Evolutionary conservation across 2,113 vertebrate species (phyloP).

Genomic region (Pyrgilauda ruficollis): DNA sequence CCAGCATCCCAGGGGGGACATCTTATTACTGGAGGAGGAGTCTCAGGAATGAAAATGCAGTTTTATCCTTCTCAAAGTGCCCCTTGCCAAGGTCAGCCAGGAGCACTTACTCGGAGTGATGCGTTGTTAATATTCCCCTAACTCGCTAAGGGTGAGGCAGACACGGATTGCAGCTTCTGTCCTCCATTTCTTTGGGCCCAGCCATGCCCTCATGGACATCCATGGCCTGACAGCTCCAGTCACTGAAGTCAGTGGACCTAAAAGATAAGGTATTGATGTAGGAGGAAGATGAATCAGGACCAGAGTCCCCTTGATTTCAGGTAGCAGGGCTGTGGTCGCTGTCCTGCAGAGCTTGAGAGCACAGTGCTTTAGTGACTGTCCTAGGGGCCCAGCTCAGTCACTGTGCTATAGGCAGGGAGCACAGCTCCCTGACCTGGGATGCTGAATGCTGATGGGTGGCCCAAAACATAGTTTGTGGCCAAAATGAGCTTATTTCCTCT

Average conservation of each 20-base stretch:
- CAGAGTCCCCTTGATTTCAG: not conserved
- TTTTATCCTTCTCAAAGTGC: constrained; percentile 45
- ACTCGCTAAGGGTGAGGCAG: not conserved
- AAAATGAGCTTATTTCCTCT: not conserved
- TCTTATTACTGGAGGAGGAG: not conserved
- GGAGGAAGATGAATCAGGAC: not conserved
- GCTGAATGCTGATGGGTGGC: not conserved
- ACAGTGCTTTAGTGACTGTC: not conserved
- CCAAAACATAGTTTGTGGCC: not conserved
- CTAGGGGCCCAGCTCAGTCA: not conserved
- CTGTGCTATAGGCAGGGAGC: not conserved
- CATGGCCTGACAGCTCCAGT: not conserved
- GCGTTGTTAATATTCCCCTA: not conserved
- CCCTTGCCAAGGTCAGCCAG: constrained; percentile 42
- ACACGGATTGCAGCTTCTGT: not conserved
- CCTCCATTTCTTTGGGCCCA: not conserved
- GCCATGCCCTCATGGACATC: not conserved
- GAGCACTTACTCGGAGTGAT: not conserved
- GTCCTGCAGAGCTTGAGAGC: not conserved
- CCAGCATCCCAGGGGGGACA: constrained; percentile 3
- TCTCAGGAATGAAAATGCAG: constrained; percentile 32
- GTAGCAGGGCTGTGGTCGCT: accelerated
- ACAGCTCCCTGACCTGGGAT: not conserved
- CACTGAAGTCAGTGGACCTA: not conserved
- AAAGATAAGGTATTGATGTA: not conserved